Conservation (phyloP, 2,797 vertebrate genomes). For the Sebastolobus altivelis region DNA sequence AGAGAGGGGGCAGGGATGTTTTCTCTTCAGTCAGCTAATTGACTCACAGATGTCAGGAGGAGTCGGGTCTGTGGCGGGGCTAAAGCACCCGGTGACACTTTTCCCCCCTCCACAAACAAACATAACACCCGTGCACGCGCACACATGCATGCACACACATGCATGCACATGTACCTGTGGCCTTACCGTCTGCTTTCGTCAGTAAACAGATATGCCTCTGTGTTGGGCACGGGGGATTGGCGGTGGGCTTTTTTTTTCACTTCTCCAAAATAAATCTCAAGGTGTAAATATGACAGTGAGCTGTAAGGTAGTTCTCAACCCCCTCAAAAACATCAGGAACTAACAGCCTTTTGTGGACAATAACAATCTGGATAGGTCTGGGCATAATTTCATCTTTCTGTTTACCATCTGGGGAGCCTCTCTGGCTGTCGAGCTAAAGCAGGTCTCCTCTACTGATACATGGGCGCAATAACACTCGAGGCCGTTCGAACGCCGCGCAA, state of each 20-base stretch:
- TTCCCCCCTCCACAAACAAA: conserved; percentile 57
- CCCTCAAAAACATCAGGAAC: conserved; percentile 44
- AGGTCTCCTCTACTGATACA: conserved; percentile 67
- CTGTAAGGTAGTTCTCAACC: conserved; percentile 18
- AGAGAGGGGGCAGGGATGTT: conserved; percentile 82
- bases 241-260: conserved; percentile 26
- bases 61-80: conserved; percentile 64
- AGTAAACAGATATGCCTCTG: conserved; percentile 66
- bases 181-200: conserved; percentile 30
- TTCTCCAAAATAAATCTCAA: conserved; percentile 61
- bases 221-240: conserved; percentile 10
- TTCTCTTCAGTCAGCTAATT: conserved; percentile 88
- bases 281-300: conserved; percentile 59
- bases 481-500: conserved; percentile 52
- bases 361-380: conserved; percentile 53
- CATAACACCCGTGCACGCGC: conserved; percentile 44
- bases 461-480: conserved; percentile 65
- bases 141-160: conserved; percentile 27
- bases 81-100: conserved; percentile 62
- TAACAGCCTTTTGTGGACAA: conserved; percentile 37
- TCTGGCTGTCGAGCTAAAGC: conserved; percentile 51
- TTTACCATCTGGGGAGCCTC: conserved; percentile 67
- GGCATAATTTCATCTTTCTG: conserved; percentile 61
- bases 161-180: conserved; percentile 40
- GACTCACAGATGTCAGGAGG: conserved; percentile 87